Base-by-base conservation (phyloP, 2,113 vertebrate species). In the Lichenostomus cassidix region DNA sequence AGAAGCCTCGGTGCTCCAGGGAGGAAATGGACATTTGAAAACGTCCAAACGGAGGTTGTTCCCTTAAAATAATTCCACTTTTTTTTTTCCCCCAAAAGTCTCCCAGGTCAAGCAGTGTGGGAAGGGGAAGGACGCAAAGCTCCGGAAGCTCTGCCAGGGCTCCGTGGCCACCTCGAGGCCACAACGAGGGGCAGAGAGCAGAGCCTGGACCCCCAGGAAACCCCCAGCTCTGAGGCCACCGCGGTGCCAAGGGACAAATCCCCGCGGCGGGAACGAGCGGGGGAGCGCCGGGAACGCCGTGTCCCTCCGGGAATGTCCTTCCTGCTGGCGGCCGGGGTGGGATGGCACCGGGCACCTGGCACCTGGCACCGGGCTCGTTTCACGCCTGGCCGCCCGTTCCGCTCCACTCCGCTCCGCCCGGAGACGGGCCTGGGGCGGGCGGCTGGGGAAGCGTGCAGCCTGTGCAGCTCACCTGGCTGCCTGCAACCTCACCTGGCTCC, bases 1-100 rank as follows among this genome's bases (percentile, higher is more conserved):
- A 44, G 31, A 55, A 77, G 15, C 29, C 28, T 7, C 2, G 1
- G 10, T 0, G 5, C 29, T 4, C 11, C 18, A 0, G 0, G 39
- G 39, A 39, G 29, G 55, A 27, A 65, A n/a, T 39, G 39, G 39
- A 39, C 39, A 39, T 39, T 39, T 12, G 29, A 49, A 27, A 65
- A n/a, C 10, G 27, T 27, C 14, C 33, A 11, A 27, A 21, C 19
- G 1, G 28, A 9, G 41, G 14, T 2, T 15, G 16, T 6, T 29
- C 28, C 41, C 41, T 21, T 15, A 3, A 68, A 62, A 35, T 3
- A 33, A 94, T 74, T 44, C 23, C 8, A 21, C 5, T 37, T 70
- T 74, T 64, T 74, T 64, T 55, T 2, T 39, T 12, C 39, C 60
- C 53, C 19, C 42, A 22, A 44, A 39, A 35, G 0, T 3, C 3